Evolutionary conservation across 2,113 vertebrate genomes (phyloP).

Genomic region (Atrichornis clamosus): DNA sequence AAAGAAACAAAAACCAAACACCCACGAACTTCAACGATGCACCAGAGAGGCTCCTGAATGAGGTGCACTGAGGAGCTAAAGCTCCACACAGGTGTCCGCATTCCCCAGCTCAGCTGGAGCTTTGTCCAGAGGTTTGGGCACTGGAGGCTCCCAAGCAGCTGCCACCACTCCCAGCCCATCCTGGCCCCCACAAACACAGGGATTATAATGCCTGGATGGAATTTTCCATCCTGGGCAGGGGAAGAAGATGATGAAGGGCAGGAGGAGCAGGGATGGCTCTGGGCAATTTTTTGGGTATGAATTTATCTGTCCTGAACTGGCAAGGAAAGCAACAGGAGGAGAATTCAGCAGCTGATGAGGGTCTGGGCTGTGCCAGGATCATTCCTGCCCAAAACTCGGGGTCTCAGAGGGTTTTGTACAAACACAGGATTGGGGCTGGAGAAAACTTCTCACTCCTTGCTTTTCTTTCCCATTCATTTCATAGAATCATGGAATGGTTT

Average conservation of each 20-base stretch:
- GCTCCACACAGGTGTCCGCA: rapidly evolving
- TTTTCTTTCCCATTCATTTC: neutral
- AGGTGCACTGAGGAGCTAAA: neutral
- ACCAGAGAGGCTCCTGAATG: rapidly evolving
- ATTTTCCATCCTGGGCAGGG: neutral
- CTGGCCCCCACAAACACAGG: neutral
- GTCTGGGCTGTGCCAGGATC: neutral
- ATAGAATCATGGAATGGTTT: neutral
- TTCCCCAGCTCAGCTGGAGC: neutral
- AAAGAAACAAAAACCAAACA: neutral
- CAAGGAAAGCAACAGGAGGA: neutral
- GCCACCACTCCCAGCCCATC: rapidly evolving
- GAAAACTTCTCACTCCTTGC: neutral
- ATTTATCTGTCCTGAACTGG: neutral
- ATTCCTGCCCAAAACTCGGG: neutral
- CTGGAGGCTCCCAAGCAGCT: neutral
- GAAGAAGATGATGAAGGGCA: neutral
- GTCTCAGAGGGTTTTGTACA: neutral
- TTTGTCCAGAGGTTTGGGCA: neutral
- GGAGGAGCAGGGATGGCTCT: neutral
- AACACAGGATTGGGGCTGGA: neutral
- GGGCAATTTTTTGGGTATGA: neutral
- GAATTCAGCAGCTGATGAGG: neutral
- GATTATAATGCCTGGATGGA: neutral
- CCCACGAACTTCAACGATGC: rapidly evolving